Base-by-base conservation (phyloP, 2,888 invertebrate species). In the Nycteola revayana region DNA sequence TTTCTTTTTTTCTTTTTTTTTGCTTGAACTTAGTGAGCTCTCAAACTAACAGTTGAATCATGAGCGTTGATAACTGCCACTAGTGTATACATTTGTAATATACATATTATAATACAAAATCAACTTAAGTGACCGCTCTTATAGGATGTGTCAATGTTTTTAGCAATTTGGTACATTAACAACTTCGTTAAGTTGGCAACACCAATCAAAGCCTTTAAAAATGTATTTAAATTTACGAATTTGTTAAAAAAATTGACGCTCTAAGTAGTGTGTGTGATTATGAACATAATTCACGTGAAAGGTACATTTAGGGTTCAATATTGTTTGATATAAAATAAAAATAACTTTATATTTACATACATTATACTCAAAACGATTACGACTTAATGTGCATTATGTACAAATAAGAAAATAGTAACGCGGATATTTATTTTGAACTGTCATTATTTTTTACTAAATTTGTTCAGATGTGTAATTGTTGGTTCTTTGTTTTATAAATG, bases 31-130 rank as follows among this genome's bases (percentile, higher is more conserved):
- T 49, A 58, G 57, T 57, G 57, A 55, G 57, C 44, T 58, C 51
- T 51, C 40, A 47, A 28, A 32, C 44, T 49, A 42, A 25, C 33
- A 42, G 32, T 41, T 41, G 59, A 60, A 61, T 71, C 71, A 72
- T 54, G 74, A 82, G 76, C 80, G 75, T 82, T 69, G 56, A 80
- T 74, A 77, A 88, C 87, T 88, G 87, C 87, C 87, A 88, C 76
- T 88, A 88, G 84, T 67, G 66, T 75, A 76, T 71, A 79, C 69
- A 68, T 71, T 69, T 79, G 67, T 80, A 77, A 80, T 76, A 76
- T 74, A 73, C 66, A 75, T 68, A 66, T 71, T 69, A 66, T 75
- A 68, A 72, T 70, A 73, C 58, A 66, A 66, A 63, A 59, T 72
- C 72, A 73, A 66, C 46, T 38, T 76, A 74, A 75, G 68, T 68